Conservation (phyloP, 2,113 vertebrate species). For the Formicarius rufipectus region DNA sequence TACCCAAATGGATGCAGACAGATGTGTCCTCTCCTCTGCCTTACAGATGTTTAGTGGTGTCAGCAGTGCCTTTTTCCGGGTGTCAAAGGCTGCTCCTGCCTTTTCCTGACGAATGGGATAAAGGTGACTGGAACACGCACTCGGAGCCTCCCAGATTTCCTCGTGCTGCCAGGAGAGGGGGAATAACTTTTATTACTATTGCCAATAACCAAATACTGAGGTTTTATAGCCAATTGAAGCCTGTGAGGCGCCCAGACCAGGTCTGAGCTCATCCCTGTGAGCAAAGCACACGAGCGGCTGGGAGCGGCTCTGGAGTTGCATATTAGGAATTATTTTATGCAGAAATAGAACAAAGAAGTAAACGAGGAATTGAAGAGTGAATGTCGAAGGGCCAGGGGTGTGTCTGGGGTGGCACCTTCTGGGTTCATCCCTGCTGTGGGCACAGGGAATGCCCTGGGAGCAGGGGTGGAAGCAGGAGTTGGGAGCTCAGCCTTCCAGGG, state of each 20-base stretch:
- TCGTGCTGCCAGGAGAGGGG: rapidly evolving
- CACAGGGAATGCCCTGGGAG: neutral
- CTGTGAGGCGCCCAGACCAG: rapidly evolving
- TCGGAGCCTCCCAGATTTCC: neutral
- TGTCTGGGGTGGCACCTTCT: neutral
- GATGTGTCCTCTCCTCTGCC: neutral
- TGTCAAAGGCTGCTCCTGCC: rapidly evolving
- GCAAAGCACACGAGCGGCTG: neutral
- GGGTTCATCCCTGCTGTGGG: neutral
- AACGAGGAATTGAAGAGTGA: neutral
- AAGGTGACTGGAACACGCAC: neutral
- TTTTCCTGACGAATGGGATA: neutral
- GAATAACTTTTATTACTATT: neutral
- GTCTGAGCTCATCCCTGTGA: neutral
- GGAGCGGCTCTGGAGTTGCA: neutral
- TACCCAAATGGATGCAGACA: rapidly evolving
- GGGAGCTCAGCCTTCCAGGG: neutral
- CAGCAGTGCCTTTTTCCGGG: neutral
- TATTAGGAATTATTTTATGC: rapidly evolving
- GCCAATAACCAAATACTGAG: neutral
- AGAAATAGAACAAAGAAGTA: neutral
- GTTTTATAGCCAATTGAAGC: neutral
- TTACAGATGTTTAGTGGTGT: rapidly evolving
- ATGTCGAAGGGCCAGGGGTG: neutral
- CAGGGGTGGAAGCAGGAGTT: neutral